phyloP scores from a whole-genome alignment of 2,113 vertebrate genomes.

The Onychostoma macrolepis region DNA sequence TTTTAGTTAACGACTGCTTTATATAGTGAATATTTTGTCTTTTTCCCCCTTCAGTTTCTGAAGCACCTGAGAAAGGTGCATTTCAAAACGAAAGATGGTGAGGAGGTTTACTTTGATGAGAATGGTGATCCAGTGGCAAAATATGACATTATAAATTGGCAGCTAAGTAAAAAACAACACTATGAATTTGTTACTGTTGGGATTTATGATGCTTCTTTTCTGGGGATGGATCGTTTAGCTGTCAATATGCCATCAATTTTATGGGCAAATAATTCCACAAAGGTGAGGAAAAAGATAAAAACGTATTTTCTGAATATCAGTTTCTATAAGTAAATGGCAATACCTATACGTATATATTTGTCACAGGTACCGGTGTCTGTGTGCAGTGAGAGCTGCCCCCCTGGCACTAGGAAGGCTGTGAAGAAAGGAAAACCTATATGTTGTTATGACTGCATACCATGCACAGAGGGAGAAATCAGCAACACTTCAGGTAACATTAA shows the following conservation, averaged over 20 bases:
- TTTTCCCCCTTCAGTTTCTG: slow-evolving; percentile 65
- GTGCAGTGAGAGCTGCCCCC: slow-evolving; percentile 70
- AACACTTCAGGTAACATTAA: slow-evolving; percentile 63
- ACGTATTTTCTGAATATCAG: neutral
- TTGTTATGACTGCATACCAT: slow-evolving; percentile 74
- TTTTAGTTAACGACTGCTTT: neutral
- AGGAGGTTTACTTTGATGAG: slow-evolving; percentile 72
- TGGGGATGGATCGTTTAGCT: slow-evolving; percentile 52
- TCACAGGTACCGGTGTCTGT: slow-evolving; percentile 71
- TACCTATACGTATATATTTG: neutral
- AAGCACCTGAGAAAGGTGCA: slow-evolving; percentile 60
- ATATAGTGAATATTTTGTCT: neutral
- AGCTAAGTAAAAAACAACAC: slow-evolving; percentile 55
- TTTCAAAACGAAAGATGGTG: slow-evolving; percentile 73
- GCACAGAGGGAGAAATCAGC: slow-evolving; percentile 74
- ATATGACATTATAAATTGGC: slow-evolving; percentile 77
- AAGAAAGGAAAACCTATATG: slow-evolving; percentile 75
- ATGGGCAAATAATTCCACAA: neutral
- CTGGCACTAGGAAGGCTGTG: slow-evolving; percentile 71
- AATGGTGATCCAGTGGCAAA: slow-evolving; percentile 72
- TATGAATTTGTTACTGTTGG: slow-evolving; percentile 72
- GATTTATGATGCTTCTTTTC: slow-evolving; percentile 68
- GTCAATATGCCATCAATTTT: neutral
- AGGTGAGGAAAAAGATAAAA: neutral
- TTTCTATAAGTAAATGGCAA: neutral